These are phyloP conservation scores for Brachypteracias leptosomus DNA, from an alignment of 2,113 vertebrate genomes.

Conservation along the genomic window DNA sequence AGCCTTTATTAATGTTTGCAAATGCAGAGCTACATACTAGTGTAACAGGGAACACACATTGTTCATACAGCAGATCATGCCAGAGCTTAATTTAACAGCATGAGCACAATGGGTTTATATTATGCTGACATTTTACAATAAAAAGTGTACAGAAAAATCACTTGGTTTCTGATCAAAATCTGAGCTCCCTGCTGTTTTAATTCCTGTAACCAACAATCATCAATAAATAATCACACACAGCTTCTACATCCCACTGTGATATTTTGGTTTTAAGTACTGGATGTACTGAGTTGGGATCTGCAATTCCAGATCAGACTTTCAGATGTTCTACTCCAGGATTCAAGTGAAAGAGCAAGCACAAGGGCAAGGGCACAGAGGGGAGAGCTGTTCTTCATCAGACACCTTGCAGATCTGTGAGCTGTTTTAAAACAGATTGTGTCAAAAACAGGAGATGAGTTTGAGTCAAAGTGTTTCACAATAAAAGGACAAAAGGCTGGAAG, in stretches of 20 bases:
- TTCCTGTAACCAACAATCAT: constrained; percentile 54
- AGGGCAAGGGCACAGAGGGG: neutral
- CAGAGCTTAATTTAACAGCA: constrained; percentile 1
- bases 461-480: neutral
- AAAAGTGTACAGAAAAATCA: constrained; percentile 21
- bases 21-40: neutral
- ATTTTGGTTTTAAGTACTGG: constrained; percentile 17
- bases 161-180: constrained; percentile 55
- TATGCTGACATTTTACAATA: constrained; percentile 28
- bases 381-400: neutral
- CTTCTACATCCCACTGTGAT: constrained; percentile 1
- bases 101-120: neutral
- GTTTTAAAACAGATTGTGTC: neutral
- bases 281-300: neutral
- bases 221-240: constrained; percentile 51
- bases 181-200: constrained; percentile 50
- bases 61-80: neutral
- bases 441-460: neutral
- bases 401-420: neutral
- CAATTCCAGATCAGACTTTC: neutral
- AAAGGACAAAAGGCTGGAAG: neutral
- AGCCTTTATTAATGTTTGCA: neutral
- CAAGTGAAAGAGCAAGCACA: neutral
- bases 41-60: neutral
- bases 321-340: neutral